Percentiles rank a stretch among this genome's conserved stretches.
These are phyloP conservation scores for Drosophila nigrodunni DNA, from an alignment of 1,140 invertebrate genomes.

Conservation along the genomic window DNA sequence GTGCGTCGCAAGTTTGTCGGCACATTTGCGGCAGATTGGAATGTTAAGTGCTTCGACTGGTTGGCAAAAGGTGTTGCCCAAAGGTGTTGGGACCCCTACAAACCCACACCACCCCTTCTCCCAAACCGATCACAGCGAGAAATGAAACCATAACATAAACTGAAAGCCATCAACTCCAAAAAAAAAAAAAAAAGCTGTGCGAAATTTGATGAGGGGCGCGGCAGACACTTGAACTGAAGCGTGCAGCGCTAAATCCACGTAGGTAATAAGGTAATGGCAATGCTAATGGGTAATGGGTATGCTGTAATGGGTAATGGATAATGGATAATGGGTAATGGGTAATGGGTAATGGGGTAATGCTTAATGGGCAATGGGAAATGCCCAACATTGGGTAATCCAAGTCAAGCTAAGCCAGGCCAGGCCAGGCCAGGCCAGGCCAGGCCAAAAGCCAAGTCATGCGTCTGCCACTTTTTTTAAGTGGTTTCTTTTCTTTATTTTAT, in stretches of 20 bases:
- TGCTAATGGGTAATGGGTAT: constrained; percentile 30
- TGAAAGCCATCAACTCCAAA: constrained; percentile 11
- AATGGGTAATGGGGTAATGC: constrained; percentile 43
- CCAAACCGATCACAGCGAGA: background rate
- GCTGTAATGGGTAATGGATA: constrained; percentile 44
- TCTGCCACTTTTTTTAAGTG: constrained; percentile 44
- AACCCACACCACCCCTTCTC: background rate
- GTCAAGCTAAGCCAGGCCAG: background rate
- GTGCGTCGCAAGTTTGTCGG: constrained; percentile 66
- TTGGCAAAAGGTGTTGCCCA: constrained; percentile 20
- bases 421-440: background rate
- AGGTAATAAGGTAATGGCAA: constrained; percentile 52
- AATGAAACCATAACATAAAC: constrained; percentile 25
- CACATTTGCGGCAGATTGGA: constrained; percentile 40
- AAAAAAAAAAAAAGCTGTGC: constrained; percentile 23
- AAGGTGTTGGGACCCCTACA: constrained; percentile 1
- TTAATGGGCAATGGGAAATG: constrained; percentile 9
- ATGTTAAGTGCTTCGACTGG: constrained; percentile 45
- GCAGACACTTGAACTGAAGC: constrained; percentile 47
- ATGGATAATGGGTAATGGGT: constrained; percentile 23
- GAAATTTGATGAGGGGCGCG: constrained; percentile 50
- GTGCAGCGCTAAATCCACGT: constrained; percentile 34
- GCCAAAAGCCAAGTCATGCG: constrained; percentile 41
- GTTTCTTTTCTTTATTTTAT: constrained; percentile 9
- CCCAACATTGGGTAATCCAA: constrained; percentile 2